Evolutionary conservation across 2,797 vertebrate genomes (phyloP).

Genomic region (Mus caroli): DNA sequence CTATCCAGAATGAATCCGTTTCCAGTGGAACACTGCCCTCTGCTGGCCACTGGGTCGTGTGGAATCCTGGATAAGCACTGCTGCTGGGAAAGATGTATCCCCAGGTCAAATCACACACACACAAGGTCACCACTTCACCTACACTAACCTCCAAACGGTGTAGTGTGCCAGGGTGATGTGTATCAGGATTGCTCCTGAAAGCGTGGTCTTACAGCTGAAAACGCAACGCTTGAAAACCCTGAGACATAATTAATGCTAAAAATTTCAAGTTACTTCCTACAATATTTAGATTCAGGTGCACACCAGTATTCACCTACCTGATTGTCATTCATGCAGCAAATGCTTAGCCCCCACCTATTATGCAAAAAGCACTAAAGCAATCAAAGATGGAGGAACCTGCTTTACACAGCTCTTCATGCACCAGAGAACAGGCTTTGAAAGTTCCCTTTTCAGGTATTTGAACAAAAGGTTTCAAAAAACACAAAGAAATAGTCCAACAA

Average conservation of each 20-base stretch:
- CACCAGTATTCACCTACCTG: neutral
- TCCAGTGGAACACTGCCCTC: constrained; percentile 84
- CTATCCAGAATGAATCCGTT: neutral
- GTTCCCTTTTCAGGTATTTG: constrained; percentile 45
- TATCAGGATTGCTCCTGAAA: neutral
- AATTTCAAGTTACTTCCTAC: constrained; percentile 26
- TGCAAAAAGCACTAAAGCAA: constrained; percentile 35
- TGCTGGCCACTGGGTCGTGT: constrained; percentile 78
- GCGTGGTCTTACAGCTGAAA: neutral
- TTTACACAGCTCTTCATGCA: constrained; percentile 58
- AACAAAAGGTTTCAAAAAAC: constrained; percentile 61
- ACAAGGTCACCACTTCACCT: neutral
- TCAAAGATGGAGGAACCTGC: constrained; percentile 35
- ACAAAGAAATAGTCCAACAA: constrained; percentile 48
- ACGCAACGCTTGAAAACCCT: neutral
- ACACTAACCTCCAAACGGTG: neutral
- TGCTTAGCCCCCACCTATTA: constrained; percentile 42
- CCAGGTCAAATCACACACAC: too few relatives aligned
- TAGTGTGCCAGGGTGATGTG: neutral
- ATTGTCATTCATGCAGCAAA: constrained; percentile 38
- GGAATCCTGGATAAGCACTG: neutral
- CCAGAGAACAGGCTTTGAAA: neutral
- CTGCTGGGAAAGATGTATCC: neutral
- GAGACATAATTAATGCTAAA: neutral
- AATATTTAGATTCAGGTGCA: neutral